Base-by-base conservation (phyloP, 1,140 invertebrate genomes). In the Drosophila willistoni region DNA sequence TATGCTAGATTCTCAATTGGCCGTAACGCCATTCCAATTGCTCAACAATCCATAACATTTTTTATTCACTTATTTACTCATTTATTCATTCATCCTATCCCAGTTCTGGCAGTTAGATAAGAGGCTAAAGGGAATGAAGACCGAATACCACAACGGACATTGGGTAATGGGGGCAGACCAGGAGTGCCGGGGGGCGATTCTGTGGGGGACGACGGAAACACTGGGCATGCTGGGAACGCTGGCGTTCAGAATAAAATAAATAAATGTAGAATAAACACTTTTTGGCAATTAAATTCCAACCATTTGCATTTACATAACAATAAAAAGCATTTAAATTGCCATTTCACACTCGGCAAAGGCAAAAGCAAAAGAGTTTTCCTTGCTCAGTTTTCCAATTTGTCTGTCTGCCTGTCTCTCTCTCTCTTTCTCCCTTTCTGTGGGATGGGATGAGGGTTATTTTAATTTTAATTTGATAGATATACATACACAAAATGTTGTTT, bases 231-330 rank as follows among this genome's bases (percentile, higher is more conserved):
- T 12, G 71, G 9, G 25, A 25, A 9, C 7, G 34, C 34, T 13
- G 13, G n/a, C 66, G 66, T 70, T n/a, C 63, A 87, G 73, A 77
- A 69, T 71, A 87, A 51, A 51, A 51, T 51, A 51, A 51, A 51
- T 51, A 51, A 51, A 51, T 51, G 44, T 51, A 22, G 44, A 51
- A n/a, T 51, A 51, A 83, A 87, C 79, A 82, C 69, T 82, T 87
- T 85, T 82, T 87, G 80, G 70, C 81, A 87, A 86, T 86, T 86
- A 83, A 87, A 77, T 73, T 79, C 69, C 44, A 69, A 44, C 63
- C 80, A 86, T 79, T 85, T 76, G 71, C 54, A 89, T 83, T 80
- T 77, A 64, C 72, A 83, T 84, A 80, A 79, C 80, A 83, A 84
- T 86, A 63, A 77, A 86, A 86, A 73, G 68, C 62, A 83, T 83